Base-by-base conservation (phyloP, 2,888 invertebrate species). In the Gryllus longicercus region DNA sequence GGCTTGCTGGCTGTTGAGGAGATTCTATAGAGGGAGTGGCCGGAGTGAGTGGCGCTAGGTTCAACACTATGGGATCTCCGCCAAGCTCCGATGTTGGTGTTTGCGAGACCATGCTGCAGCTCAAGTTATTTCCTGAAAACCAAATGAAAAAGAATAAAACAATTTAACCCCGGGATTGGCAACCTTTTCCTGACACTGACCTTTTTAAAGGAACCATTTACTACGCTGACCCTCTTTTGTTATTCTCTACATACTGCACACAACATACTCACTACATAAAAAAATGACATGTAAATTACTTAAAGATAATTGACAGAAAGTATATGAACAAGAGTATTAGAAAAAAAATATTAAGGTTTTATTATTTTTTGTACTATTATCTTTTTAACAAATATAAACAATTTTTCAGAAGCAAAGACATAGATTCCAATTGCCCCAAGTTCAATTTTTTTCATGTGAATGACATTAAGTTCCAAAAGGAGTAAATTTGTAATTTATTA, bases 31-130 rank as follows among this genome's bases (percentile, higher is more conserved):
- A 14, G 3, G 63, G 63, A 14, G 77, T n/a, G 18, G 38, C 50
- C 1, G 77, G 77, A 0, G 77, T 18, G 81, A 88, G 86, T 8
- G 95, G 94, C 78, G 94, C 93, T 88, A 95, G 90, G 86, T 94
- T 95, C 80, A 95, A 88, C 82, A 94, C 92, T 82, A 95, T 92
- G 83, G 93, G 91, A 83, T 91, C 91, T 82, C 91, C 91, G 49
- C 79, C 81, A 77, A 79, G 78, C 74, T 82, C 82, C 75, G 80
- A 81, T 78, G 81, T 83, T 50, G 80, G 83, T 51, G 75, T 84
- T 82, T 81, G 82, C 75, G 83, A 85, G 78, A 83, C 82, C 81
- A 85, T 85, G 81, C 85, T 87, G 80, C 79, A 78, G 75, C 79
- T 81, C 81, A 86, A 86, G 82, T 86, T 86, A 82, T 86, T 86